These are phyloP conservation scores for Sceloporus tristichus DNA, from an alignment of 2,113 vertebrate genomes.

Conservation along the genomic window DNA sequence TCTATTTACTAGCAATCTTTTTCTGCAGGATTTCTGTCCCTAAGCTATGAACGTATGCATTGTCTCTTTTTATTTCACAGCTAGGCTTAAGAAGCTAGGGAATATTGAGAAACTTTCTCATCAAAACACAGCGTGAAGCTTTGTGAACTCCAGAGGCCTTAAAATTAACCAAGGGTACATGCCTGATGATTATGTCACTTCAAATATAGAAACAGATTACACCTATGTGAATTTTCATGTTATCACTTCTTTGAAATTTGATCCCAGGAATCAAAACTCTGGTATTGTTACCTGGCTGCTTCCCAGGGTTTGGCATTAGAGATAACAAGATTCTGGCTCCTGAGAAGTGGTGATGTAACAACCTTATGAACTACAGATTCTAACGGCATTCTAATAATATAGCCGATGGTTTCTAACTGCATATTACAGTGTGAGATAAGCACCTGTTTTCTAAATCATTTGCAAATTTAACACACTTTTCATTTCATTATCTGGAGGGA, in stretches of 20 bases:
- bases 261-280: neutral
- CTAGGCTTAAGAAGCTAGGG: neutral
- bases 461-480: conserved; percentile 13
- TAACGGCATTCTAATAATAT: conserved; percentile 1
- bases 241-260: conserved; percentile 15
- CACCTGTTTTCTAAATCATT: conserved; percentile 18
- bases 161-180: neutral
- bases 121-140: neutral
- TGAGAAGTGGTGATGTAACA: conserved; percentile 25
- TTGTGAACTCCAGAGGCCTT: neutral
- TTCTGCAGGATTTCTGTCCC: neutral
- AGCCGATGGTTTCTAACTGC: conserved; percentile 10
- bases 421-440: conserved; percentile 7
- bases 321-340: conserved; percentile 20
- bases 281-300: conserved; percentile 22
- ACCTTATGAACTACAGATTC: neutral
- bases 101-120: neutral
- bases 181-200: conserved; percentile 8
- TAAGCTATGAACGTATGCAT: neutral
- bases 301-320: neutral
- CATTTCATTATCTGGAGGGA: neutral
- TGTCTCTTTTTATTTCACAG: neutral
- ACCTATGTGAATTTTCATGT: neutral
- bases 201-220: neutral
- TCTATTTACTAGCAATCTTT: neutral